Conservation (phyloP, 64 coral and sea anemone species). For the Actinia tenebrosa region DNA sequence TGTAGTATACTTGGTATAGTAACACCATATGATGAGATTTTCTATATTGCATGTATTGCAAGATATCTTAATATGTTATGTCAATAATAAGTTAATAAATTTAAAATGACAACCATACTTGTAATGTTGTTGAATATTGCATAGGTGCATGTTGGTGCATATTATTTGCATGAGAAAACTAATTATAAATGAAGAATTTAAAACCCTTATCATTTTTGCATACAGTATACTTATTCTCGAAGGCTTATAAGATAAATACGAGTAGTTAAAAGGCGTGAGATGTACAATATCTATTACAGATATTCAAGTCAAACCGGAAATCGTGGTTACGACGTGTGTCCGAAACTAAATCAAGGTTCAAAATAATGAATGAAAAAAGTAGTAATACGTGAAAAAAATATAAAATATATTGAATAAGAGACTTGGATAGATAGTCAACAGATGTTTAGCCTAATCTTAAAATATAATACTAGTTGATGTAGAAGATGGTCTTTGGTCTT, state of each 20-base stretch:
- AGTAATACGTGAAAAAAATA: neutral
- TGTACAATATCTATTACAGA: neutral
- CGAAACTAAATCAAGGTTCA: neutral
- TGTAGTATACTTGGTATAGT: neutral
- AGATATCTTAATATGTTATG: too few relatives aligned
- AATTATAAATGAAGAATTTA: neutral
- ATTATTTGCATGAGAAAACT: neutral
- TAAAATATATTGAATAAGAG: neutral
- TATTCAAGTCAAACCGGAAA: neutral
- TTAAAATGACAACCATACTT: too few relatives aligned
- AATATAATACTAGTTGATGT: neutral
- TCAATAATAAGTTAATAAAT: too few relatives aligned
- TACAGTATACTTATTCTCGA: neutral
- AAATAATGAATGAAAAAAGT: conserved; percentile 11
- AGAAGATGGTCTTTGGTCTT: neutral
- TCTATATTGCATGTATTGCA: too few relatives aligned
- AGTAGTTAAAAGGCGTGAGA: neutral
- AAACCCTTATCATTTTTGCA: neutral
- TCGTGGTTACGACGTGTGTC: neutral
- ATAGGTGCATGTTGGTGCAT: neutral
- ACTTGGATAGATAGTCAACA: neutral
- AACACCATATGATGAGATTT: too few relatives aligned
- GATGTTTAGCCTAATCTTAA: neutral
- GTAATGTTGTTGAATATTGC: too few relatives aligned
- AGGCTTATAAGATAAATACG: neutral